Evolutionary conservation across 2,113 vertebrate species (phyloP).

Genomic region (Gnathonemus echidnorhynchus): DNA sequence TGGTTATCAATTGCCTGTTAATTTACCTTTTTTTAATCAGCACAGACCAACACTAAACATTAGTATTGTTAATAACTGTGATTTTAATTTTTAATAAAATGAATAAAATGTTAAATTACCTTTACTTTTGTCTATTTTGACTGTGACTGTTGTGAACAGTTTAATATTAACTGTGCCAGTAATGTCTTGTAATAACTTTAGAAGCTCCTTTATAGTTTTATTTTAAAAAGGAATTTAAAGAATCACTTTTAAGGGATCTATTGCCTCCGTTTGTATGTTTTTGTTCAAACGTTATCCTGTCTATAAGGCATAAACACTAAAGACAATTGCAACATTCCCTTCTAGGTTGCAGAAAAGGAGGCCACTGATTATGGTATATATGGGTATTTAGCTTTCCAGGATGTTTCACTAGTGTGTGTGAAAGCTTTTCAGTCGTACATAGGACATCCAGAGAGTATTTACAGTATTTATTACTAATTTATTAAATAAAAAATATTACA

Average conservation of each 20-base stretch:
- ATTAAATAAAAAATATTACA: background rate
- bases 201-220: background rate
- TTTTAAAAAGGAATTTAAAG: background rate
- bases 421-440: background rate
- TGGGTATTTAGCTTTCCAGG: background rate
- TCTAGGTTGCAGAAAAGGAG: background rate
- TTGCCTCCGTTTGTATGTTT: background rate
- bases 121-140: background rate
- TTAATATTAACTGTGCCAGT: background rate
- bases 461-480: too few relatives aligned
- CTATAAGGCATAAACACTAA: background rate
- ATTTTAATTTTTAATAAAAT: constrained; percentile 33
- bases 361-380: background rate
- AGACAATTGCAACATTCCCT: background rate
- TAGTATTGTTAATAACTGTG: constrained; percentile 26
- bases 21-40: constrained; percentile 16
- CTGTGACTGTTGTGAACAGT: background rate
- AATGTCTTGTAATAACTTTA: background rate
- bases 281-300: background rate
- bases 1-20: background rate
- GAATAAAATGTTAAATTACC: constrained; percentile 26
- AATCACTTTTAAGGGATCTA: background rate
- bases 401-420: background rate
- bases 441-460: background rate
- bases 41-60: constrained; percentile 31